Evolutionary conservation across 2,113 vertebrate genomes (phyloP), one percentile per base, ranked within the genome.

Genomic region (Gavia stellata): DNA sequence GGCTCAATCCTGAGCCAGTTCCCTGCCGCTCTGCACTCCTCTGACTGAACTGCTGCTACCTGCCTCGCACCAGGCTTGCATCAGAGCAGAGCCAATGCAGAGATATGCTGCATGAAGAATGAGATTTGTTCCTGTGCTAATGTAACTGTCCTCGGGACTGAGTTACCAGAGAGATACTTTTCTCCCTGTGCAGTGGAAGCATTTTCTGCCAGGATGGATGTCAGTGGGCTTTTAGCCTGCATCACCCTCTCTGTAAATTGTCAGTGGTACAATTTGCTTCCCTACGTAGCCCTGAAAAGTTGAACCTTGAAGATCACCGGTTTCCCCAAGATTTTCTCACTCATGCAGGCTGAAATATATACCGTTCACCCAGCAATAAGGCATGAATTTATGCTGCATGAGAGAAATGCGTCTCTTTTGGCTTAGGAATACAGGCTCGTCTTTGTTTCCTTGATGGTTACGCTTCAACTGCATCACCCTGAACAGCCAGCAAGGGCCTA

Each of bases 91-190:
- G 9, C 11, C 21, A 62, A 7, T 10, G 10, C 9, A 3, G n/a
- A 81, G 42, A 49, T 12, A n/a, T 0, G 2, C 31, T 47, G n/a
- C 26, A 55, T 31, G 45, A 80, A 24, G 25, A 45, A 38, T 25
- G 9, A 53, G 24, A 70, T 28, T 25, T 88, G 34, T 40, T 56
- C 55, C 42, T 62, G 13, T 50, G 40, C 25, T 53, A 24, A 10
- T 1, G 0, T 25, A 34, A 25, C 63, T 29, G 33, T 62, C 19
- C 2, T 44, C 40, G 10, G 12, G 24, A 44, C 36, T 2, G 5
- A 58, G 15, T 11, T 70, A 19, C 10, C 56, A 34, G 25, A 36
- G 6, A 66, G n/a, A 50, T 1, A 12, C 29, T 55, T 59, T 74
- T 34, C 16, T 15, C 18, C 31, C 28, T 65, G 17, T 5, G 2